These are phyloP conservation scores for Alviniconcha strummeri DNA, from an alignment of 2,888 invertebrate genomes.

Conservation along the genomic window DNA sequence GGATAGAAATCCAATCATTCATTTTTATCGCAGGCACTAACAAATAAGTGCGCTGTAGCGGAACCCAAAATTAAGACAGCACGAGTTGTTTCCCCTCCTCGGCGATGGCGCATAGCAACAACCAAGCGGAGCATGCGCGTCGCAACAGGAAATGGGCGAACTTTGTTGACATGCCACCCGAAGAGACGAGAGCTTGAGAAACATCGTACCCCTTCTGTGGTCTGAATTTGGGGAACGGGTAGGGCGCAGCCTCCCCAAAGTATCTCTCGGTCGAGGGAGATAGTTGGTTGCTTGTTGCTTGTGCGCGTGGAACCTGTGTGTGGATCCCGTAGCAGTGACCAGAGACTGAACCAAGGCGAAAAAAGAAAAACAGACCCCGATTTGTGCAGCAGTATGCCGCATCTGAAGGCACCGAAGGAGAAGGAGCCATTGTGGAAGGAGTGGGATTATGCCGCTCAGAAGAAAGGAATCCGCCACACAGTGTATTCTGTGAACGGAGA, in stretches of 20 bases:
- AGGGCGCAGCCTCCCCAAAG: not conserved
- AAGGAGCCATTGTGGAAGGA: slow-evolving; percentile 72
- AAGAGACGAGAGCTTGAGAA: not conserved
- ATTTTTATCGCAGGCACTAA: not conserved
- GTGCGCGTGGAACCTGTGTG: not conserved
- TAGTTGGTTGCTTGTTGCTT: not conserved
- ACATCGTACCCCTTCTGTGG: not conserved
- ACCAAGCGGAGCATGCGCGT: slow-evolving; percentile 22
- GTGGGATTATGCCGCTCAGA: slow-evolving; percentile 72
- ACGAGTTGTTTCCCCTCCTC: not conserved
- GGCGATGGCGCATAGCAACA: slow-evolving; percentile 16
- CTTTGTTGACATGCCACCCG: slow-evolving; percentile 16
- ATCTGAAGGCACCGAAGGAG: slow-evolving; percentile 54
- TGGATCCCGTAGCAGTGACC: not conserved
- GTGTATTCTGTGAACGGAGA: slow-evolving; percentile 62
- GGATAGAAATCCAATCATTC: not conserved
- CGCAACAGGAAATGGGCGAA: slow-evolving; percentile 10
- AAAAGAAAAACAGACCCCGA: not conserved
- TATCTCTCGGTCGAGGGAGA: not conserved
- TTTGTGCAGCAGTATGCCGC: not conserved
- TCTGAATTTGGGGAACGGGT: too few relatives aligned
- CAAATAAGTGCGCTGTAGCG: not conserved
- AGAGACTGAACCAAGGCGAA: not conserved
- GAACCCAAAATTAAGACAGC: not conserved
- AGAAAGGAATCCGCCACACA: slow-evolving; percentile 71